These are phyloP conservation scores for Bagarius yarrelli DNA, from an alignment of 2,113 vertebrate genomes.

Conservation along the genomic window DNA sequence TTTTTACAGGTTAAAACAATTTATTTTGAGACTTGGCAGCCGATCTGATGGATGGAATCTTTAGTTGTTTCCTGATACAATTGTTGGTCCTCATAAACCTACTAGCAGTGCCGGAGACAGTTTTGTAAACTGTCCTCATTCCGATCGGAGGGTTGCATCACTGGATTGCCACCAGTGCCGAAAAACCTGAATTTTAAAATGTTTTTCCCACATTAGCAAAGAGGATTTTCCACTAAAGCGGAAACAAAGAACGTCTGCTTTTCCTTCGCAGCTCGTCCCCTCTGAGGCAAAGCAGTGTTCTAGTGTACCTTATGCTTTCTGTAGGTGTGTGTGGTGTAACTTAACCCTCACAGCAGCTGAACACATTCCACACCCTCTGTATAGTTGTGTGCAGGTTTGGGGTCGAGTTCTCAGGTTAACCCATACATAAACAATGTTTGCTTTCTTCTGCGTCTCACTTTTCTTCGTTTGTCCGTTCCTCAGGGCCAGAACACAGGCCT, in stretches of 20 bases:
- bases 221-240: not conserved
- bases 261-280: not conserved
- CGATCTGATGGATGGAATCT: no score
- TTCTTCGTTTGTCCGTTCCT: not conserved
- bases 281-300: not conserved
- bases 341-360: constrained; percentile 13
- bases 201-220: no score
- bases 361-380: constrained; percentile 43
- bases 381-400: not conserved
- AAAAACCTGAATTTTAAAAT: not conserved
- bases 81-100: no score
- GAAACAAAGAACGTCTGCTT: not conserved
- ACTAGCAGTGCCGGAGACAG: no score
- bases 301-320: not conserved
- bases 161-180: not conserved
- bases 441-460: not conserved
- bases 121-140: no score
- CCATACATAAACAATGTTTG: not conserved
- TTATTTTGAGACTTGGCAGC: no score
- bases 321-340: not conserved
- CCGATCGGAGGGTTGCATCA: not conserved
- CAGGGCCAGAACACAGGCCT: not conserved
- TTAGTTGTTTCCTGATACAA: no score
- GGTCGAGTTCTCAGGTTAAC: not conserved
- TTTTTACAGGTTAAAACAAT: no score